Base-by-base conservation (phyloP, 2,113 vertebrate species). In the Antechinus stuartii region DNA sequence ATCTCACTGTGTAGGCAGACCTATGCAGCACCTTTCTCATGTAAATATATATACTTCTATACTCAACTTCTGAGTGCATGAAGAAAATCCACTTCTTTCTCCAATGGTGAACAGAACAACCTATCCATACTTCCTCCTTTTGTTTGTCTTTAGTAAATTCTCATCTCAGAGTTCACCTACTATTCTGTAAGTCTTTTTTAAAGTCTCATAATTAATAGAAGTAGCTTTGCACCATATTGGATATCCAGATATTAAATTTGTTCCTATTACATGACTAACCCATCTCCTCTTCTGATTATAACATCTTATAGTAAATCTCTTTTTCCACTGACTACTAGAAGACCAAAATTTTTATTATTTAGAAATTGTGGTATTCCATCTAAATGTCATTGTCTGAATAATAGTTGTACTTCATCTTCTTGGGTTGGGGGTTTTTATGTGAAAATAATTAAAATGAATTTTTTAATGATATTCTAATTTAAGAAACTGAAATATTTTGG, bases 11-110 rank as follows among this genome's bases (percentile, higher is more conserved):
- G 27, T 92, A 94, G 92, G 91, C 25, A 12, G 89, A 56, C 50
- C 3, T 1, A 6, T 93, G 8, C 1, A 12, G 30, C 91, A 93
- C 93, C 54, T 92, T 76, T 61, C n/a, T n/a, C 56, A 90, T 91
- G 53, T 68, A 96, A 94, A 97, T 35, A 90, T 2, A 92, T 27
- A 92, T 27, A 46, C 92, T 91, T 50, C 11, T 61, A 54, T n/a
- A 16, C 30, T 61, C 2, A 30, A 30, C 0, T 10, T 61, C 27
- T 61, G 57, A 61, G 27, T 61, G 30, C 57, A 76, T 95, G 91
- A 93, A 89, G n/a, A 91, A n/a, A n/a, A n/a, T n/a, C n/a, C n/a
- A n/a, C n/a, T 61, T 12, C 25, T 27, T 57, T 27, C 56, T 57
- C 56, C 26, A 57, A 57, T 26, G 55, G 25, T 57, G 9, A 11